Evolutionary conservation across 2,797 vertebrate species (phyloP).

Genomic region (Coreius guichenoti): DNA sequence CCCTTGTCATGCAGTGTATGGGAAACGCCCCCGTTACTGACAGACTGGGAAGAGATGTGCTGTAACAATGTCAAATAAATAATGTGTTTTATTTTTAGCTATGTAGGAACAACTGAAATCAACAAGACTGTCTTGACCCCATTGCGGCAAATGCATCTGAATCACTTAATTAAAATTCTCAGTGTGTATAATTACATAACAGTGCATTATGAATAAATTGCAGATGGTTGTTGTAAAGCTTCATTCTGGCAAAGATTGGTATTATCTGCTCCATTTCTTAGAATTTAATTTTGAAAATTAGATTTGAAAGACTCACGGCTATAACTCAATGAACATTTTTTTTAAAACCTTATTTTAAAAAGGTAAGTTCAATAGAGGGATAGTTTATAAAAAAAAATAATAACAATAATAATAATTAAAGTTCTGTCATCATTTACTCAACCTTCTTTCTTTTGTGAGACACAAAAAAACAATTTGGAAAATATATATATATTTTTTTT

Average conservation of each 20-base stretch:
- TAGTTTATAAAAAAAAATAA: neutral
- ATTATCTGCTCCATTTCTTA: neutral
- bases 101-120: neutral
- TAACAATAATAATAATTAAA: too few relatives aligned
- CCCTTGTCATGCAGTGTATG: too few relatives aligned
- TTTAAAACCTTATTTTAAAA: too few relatives aligned
- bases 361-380: neutral
- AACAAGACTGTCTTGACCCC: neutral
- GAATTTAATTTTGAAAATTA: neutral
- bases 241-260: neutral
- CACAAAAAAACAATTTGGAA: too few relatives aligned
- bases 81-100: too few relatives aligned
- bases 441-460: too few relatives aligned
- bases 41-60: too few relatives aligned
- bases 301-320: neutral
- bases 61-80: too few relatives aligned
- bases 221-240: neutral
- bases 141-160: neutral
- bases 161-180: slow-evolving; percentile 20
- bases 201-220: neutral
- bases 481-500: too few relatives aligned
- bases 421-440: too few relatives aligned
- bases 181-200: neutral
- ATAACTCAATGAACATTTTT: too few relatives aligned
- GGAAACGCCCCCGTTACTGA: too few relatives aligned